Evolutionary conservation across 2,888 invertebrate genomes (phyloP).

Genomic region (Protonemura montana): DNA sequence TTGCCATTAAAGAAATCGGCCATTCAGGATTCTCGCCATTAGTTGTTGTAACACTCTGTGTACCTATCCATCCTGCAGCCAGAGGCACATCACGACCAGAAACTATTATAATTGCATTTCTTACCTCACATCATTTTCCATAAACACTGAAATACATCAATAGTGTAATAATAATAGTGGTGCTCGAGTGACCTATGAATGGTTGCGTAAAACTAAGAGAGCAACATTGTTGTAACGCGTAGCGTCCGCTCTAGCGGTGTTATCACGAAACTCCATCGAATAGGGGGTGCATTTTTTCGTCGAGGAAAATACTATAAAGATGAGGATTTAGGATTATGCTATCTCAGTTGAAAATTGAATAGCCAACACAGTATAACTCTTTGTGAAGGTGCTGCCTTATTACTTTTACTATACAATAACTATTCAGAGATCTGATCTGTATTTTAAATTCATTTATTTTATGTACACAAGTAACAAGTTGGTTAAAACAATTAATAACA

Average conservation of each 20-base stretch:
- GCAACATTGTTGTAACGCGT: neutral
- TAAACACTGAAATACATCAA: neutral
- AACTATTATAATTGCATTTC: constrained; percentile 12
- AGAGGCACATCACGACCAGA: neutral
- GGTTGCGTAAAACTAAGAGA: neutral
- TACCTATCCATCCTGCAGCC: neutral
- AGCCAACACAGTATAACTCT: no score
- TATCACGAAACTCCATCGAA: no score
- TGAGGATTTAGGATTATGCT: neutral
- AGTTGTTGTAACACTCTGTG: neutral
- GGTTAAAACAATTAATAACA: neutral
- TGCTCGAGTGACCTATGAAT: neutral
- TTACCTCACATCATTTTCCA: neutral
- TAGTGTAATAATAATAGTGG: neutral
- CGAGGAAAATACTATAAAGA: neutral
- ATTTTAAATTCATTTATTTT: neutral
- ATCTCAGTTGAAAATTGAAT: neutral
- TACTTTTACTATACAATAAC: neutral
- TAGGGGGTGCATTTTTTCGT: neutral
- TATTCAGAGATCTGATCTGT: neutral
- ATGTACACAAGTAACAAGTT: neutral
- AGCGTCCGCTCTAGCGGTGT: neutral
- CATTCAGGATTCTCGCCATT: neutral
- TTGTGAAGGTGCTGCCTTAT: no score
- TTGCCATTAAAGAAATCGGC: neutral